A percentile compares a stretch with the other conserved stretches of the same genome.
These are phyloP conservation scores for Zele albiditarsus DNA, from an alignment of 2,888 invertebrate species.

Conservation along the genomic window DNA sequence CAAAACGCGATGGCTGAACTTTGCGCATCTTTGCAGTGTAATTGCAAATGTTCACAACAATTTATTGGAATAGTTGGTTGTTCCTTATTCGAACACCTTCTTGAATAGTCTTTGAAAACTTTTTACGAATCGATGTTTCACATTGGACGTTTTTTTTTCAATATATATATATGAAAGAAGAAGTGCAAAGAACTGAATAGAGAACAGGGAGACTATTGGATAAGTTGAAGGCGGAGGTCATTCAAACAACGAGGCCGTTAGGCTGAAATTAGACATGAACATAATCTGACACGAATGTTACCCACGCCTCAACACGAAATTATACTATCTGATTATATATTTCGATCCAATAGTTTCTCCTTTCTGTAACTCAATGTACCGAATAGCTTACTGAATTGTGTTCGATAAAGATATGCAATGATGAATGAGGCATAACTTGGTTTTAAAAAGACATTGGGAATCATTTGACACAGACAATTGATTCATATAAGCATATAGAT, in stretches of 20 bases:
- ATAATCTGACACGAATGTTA: not conserved
- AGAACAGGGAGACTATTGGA: not conserved
- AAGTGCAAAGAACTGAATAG: not conserved
- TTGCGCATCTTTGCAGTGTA: not conserved
- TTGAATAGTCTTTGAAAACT: not conserved
- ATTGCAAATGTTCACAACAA: conserved; percentile 34
- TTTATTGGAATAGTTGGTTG: conserved; percentile 1
- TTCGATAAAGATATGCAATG: not conserved
- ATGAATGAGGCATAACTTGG: not conserved
- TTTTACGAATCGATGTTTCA: not conserved
- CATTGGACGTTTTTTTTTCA: not conserved
- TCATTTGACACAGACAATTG: not conserved
- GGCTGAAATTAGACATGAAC: conserved; percentile 7
- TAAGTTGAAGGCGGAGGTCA: not conserved
- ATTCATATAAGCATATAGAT: no score
- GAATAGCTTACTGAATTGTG: not conserved
- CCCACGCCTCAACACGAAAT: not conserved
- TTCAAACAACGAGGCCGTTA: not conserved
- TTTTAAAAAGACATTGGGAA: not conserved
- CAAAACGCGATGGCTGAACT: not conserved
- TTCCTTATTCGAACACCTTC: not conserved
- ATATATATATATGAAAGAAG: not conserved
- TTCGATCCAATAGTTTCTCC: not conserved
- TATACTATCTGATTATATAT: not conserved
- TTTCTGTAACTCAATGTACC: no score